phyloP scores from a whole-genome alignment of 2,888 invertebrate genomes.

The Trichopoda pennipes region DNA sequence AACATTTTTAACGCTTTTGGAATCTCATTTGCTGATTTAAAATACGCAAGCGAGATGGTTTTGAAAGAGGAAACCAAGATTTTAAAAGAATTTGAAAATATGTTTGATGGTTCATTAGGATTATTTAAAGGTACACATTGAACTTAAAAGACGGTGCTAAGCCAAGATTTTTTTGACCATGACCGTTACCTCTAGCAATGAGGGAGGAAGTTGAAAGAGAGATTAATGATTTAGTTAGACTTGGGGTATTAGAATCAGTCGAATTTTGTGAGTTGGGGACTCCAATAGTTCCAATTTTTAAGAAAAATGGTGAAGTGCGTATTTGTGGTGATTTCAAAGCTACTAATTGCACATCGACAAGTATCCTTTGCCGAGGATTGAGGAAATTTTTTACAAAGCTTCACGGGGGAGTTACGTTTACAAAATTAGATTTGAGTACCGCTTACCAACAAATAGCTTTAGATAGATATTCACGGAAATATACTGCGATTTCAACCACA shows the following conservation, averaged over 20 bases:
- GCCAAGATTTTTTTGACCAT: conserved; percentile 57
- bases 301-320: conserved; percentile 71
- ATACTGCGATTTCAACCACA: no score
- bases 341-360: conserved; percentile 67
- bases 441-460: conserved; percentile 77
- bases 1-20: no score
- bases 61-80: no score
- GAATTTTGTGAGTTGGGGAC: conserved; percentile 40
- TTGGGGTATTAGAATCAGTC: conserved; percentile 56
- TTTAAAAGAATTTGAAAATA: background rate
- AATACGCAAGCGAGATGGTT: no score
- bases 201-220: conserved; percentile 47
- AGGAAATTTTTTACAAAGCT: conserved; percentile 69
- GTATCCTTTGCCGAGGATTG: conserved; percentile 70
- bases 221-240: conserved; percentile 51
- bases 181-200: conserved; percentile 51
- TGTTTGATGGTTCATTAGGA: conserved; percentile 58
- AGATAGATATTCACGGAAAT: conserved; percentile 71
- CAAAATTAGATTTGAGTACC: conserved; percentile 42
- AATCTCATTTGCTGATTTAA: no score
- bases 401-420: conserved; percentile 51
- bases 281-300: conserved; percentile 68
- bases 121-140: conserved; percentile 50
- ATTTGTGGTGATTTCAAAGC: conserved; percentile 51
- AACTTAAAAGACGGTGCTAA: conserved; percentile 53